These are phyloP conservation scores for Limnephilus auricula DNA, from an alignment of 2,888 invertebrate genomes.

Conservation along the genomic window DNA sequence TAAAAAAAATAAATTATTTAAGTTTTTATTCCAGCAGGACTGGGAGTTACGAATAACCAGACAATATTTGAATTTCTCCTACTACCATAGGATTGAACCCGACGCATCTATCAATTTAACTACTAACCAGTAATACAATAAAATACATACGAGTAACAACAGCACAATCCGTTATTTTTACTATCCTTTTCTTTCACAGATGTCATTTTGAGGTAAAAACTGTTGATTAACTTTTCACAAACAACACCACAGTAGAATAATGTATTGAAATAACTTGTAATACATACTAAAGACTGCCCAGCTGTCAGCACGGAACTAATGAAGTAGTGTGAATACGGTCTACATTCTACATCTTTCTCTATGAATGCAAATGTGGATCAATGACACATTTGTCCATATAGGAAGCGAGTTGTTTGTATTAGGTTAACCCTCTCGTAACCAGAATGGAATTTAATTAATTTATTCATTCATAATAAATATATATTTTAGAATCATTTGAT, in stretches of 20 bases:
- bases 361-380: neutral
- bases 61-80: too few species aligned
- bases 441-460: neutral
- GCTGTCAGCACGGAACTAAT: neutral
- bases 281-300: neutral
- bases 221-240: neutral
- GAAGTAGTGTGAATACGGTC: neutral
- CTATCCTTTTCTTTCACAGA: neutral
- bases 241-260: neutral
- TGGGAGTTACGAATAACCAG: too few species aligned
- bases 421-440: neutral
- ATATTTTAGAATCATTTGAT: too few species aligned
- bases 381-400: constrained; percentile 2
- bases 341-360: neutral
- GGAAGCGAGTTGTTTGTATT: neutral
- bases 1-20: too few species aligned
- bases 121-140: neutral
- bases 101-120: too few species aligned
- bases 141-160: neutral
- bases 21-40: too few species aligned
- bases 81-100: too few species aligned
- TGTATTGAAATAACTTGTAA: neutral
- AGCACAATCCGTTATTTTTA: neutral
- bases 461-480: too few species aligned
- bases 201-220: neutral